phyloP scores from a whole-genome alignment of 2,888 invertebrate species.

The Marasmarcha lunaedactyla region DNA sequence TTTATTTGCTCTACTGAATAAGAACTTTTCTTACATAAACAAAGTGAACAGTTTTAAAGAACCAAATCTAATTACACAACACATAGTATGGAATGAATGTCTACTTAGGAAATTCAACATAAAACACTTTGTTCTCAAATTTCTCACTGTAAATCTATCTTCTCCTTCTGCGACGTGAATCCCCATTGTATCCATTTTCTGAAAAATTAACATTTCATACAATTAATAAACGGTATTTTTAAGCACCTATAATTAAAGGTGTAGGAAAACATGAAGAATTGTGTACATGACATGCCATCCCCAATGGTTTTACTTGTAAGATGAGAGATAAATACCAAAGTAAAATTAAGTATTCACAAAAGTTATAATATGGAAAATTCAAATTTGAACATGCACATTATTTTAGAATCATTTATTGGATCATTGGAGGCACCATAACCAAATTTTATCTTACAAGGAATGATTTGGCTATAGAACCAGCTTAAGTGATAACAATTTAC shows the following conservation, averaged over 20 bases:
- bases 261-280: background rate
- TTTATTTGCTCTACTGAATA: too few species aligned
- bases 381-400: too few species aligned
- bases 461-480: background rate
- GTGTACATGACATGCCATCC: background rate
- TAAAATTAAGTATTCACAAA: too few species aligned
- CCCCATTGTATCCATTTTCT: constrained; percentile 63
- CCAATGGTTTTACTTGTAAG: too few species aligned
- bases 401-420: too few species aligned
- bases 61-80: constrained; percentile 2
- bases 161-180: constrained; percentile 59
- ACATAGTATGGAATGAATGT: constrained; percentile 9
- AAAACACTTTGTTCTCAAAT: constrained; percentile 16
- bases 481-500: background rate
- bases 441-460: too few species aligned
- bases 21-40: too few species aligned
- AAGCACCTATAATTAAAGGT: background rate
- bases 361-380: too few species aligned
- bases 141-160: constrained; percentile 25
- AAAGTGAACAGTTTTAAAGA: too few species aligned
- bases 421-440: too few species aligned
- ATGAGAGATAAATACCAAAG: too few species aligned
- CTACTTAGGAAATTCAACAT: constrained; percentile 5
- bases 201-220: constrained; percentile 28
- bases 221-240: constrained; percentile 7